Evolutionary conservation across 1,140 invertebrate genomes (phyloP).

Genomic region (Atopsyche davidsoni): DNA sequence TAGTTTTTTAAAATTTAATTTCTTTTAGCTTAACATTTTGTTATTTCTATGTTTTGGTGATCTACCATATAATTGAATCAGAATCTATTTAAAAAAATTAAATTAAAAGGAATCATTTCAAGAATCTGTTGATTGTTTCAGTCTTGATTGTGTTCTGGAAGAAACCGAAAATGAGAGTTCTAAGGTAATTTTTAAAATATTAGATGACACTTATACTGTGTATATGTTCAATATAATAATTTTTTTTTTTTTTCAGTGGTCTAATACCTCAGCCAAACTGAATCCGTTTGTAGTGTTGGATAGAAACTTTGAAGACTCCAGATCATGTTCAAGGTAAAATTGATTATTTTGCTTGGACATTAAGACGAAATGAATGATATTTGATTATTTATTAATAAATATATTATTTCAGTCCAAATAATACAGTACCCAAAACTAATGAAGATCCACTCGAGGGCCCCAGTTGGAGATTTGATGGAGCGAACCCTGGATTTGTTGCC

Average conservation of each 20-base stretch:
- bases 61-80: too few species aligned
- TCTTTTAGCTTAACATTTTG: too few species aligned
- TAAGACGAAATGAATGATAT: background rate
- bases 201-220: too few species aligned
- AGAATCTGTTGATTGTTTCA: conserved; percentile 13
- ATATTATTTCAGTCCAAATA: background rate
- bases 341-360: background rate
- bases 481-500: too few species aligned
- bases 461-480: conserved; percentile 18
- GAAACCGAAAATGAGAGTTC: conserved; percentile 20
- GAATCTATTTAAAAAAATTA: too few species aligned
- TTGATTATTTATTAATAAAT: background rate
- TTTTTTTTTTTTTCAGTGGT: conserved; percentile 9
- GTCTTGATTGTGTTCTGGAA: conserved; percentile 24
- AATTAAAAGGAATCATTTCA: too few species aligned
- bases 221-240: background rate
- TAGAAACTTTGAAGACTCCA: conserved; percentile 7
- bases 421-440: conserved; percentile 1
- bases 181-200: background rate
- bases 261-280: too few species aligned
- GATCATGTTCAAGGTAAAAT: background rate
- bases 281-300: conserved; percentile 14
- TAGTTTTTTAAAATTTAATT: background rate
- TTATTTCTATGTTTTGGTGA: too few species aligned
- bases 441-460: conserved; percentile 28